Base-by-base conservation (phyloP, 2,113 vertebrate genomes). In the Tringa solitaria region DNA sequence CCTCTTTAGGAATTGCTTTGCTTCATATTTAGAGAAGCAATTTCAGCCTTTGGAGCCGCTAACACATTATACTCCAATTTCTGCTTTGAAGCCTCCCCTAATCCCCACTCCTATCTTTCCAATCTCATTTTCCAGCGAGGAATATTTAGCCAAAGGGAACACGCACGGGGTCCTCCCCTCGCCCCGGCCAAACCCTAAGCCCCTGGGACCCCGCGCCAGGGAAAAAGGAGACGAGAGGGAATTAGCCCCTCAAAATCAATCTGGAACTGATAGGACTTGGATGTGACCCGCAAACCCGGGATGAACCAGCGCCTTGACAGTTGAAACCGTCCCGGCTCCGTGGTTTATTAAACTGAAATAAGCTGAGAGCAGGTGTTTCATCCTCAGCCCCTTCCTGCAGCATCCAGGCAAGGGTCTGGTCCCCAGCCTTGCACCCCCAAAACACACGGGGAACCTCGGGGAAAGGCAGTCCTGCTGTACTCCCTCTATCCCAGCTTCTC, bases 361-460 rank as follows among this genome's bases (percentile, higher is more conserved):
- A 93, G 85, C 32, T 0, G 5, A 24, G 68, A 91, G 87, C 84
- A 83, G 79, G 82, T 92, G 85, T 9, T 41, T 21, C 3, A 2
- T 4, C 45, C 23, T 74, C n/a, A 4, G 14, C 14, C 39, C 20
- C 22, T 64, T 64, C 60, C 27, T 2, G 6, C 32, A 35, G 82
- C 43, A 51, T 39, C 68, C 0, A 10, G 6, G 53, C 12, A 74
- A 87, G 60, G 69, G 57, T 33, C 24, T 3, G 23, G 46, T 4
- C 60, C 39, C 19, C 10, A 0, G 14, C 37, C 45, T 5, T 35
- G 7, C 43, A 5, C 73, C 86, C 75, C 23, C 26, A 50, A 93
- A 90, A 8, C 0, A 1, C 26, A 14, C 0, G 0, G 32, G 51
- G 5, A 63, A 8, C n/a, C 37, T 45, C 1, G 0, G 14, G 22